Percentiles rank a stretch among this genome's conserved stretches.
phyloP scores from a whole-genome alignment of 2,113 vertebrate genomes.

The Scophthalmus maximus region DNA sequence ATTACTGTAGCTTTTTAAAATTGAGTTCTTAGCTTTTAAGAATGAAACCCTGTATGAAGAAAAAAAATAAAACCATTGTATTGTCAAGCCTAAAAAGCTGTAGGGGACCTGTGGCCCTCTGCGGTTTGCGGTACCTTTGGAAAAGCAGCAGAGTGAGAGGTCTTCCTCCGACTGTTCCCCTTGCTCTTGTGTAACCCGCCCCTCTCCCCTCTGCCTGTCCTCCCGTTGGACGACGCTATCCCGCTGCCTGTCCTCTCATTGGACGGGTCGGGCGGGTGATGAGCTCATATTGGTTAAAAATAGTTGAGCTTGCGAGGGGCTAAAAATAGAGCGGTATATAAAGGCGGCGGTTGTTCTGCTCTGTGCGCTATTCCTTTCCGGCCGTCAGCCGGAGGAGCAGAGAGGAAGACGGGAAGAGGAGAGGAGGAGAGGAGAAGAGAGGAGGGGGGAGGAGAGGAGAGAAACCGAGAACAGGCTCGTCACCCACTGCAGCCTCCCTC shows the following conservation, averaged over 20 bases:
- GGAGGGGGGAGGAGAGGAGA: neutral
- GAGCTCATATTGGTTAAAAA: slow-evolving; percentile 87
- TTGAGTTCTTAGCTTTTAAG: too few relatives aligned
- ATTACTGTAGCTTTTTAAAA: too few relatives aligned
- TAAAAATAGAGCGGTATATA: slow-evolving; percentile 87
- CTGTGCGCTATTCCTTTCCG: slow-evolving; percentile 27
- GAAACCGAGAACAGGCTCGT: slow-evolving; percentile 6
- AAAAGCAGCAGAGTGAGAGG: slow-evolving; percentile 45
- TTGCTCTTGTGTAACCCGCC: slow-evolving; percentile 51
- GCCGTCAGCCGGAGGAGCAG: neutral
- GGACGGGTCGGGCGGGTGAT: slow-evolving; percentile 59
- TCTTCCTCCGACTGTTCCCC: neutral
- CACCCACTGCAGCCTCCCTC: slow-evolving; percentile 17
- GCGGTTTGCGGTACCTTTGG: neutral
- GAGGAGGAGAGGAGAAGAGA: neutral
- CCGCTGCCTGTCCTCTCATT: slow-evolving; percentile 59
- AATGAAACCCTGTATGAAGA: neutral
- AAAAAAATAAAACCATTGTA: neutral
- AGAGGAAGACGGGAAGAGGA: too few relatives aligned
- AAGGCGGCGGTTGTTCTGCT: slow-evolving; percentile 39
- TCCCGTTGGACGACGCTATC: slow-evolving; percentile 68
- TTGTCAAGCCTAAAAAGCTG: too few relatives aligned
- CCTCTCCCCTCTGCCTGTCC: neutral
- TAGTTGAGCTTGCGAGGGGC: slow-evolving; percentile 72
- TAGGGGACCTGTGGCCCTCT: too few relatives aligned